These are phyloP conservation scores for Boloria euphrosyne DNA, from an alignment of 2,888 invertebrate genomes.

Conservation along the genomic window DNA sequence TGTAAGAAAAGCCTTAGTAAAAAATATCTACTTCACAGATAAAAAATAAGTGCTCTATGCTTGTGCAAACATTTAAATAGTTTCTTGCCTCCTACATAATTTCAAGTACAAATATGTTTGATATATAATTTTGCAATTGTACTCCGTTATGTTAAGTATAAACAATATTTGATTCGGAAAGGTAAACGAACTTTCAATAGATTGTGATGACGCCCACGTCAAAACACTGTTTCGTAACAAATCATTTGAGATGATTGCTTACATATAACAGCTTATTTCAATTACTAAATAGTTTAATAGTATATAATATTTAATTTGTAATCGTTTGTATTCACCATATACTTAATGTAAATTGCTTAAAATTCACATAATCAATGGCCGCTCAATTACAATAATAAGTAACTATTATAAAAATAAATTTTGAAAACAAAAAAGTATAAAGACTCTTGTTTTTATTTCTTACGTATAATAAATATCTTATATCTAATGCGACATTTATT, in stretches of 20 bases:
- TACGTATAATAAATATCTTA: no score
- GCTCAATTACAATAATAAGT: no score
- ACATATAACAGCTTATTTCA: neutral
- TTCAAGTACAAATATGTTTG: constrained; percentile 11
- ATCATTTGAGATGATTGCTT: constrained; percentile 1
- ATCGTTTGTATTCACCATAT: no score
- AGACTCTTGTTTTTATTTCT: no score
- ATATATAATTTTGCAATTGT: constrained; percentile 23
- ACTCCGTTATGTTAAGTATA: constrained; percentile 22
- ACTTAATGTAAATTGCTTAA: no score
- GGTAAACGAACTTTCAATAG: constrained; percentile 31
- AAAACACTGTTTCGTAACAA: neutral
- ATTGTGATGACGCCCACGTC: constrained; percentile 20
- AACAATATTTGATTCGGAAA: constrained; percentile 22
- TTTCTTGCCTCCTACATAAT: constrained; percentile 7
- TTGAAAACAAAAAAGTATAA: no score
- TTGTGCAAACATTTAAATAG: neutral
- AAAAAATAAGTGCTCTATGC: constrained; percentile 2
- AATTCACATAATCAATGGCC: no score
- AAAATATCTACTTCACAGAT: neutral
- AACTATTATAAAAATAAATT: no score
- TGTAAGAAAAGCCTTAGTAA: neutral
- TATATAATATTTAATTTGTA: no score
- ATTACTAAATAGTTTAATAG: no score
- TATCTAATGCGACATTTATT: no score